Base-by-base conservation (phyloP, 2,888 invertebrate genomes). In the Nomada ruficornis region DNA sequence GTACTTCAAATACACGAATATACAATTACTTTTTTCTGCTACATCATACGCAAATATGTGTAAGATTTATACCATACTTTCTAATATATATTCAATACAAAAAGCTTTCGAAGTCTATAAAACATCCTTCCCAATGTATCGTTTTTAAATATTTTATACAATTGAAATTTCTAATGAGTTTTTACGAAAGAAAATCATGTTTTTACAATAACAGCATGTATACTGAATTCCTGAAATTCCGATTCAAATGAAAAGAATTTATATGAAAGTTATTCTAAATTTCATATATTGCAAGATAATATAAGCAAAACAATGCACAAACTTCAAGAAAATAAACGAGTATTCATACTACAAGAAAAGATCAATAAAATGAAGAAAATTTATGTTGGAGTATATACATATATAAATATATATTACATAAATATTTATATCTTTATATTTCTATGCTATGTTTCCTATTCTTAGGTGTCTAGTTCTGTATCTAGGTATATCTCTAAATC, bases 21-120 rank as follows among this genome's bases (percentile, higher is more conserved):
- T 82, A 90, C 90, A 88, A 91, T 89, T 90, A 88, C 89, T 83
- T 88, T 85, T 86, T 63, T 86, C 85, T 86, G 86, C 86, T 86
- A 86, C 88, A 89, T 71, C 52, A 84, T 89, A 92, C 90, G 90
- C 87, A 91, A 91, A 86, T 90, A 88, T 89, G 89, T 86, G 85
- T 85, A 89, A 85, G 88, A 88, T 89, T 90, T 88, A 89, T 85
- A 88, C 89, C 82, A 84, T 86, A 86, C 86, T 36, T 72, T 85
- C 89, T 91, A 87, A 82, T 88, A 89, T 86, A 82, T 84, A 87
- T 72, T 74, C 79, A 50, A 82, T 83, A 77, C 72, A 83, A 82
- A 83, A 81, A 82, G 77, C 77, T 75, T 79, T 80, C 60, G 23
- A 80, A 73, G 80, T 79, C 79, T 79, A 73, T 73, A 74, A 80